Evolutionary conservation across 64 coral and sea anemone species (phyloP), one percentile per base, ranked within the genome.

Genomic region (Porites australiensis): DNA sequence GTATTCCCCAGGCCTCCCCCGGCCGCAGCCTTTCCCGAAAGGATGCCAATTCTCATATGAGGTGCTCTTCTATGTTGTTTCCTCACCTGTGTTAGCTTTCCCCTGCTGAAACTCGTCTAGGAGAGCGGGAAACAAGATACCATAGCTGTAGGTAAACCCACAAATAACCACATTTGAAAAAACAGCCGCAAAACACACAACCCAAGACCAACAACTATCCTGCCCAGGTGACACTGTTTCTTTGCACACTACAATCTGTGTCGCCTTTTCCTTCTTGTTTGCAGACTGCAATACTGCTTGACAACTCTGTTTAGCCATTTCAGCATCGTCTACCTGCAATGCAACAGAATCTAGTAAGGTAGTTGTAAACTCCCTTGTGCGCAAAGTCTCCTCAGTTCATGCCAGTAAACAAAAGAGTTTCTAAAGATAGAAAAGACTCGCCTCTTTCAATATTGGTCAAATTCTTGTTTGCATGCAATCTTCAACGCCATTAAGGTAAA

Each of bases 121-220:
- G 7, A 93, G 64, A 68, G 84, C 82, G 37, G 91, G 91, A 23
- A 93, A 87, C 7, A 93, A 58, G 19, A 93, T 79, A 0, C 91
- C 91, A 93, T 79, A 93, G 21, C 91, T 93, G 50, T 48, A 93
- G 13, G 91, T 86, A 14, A 93, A 70, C 13, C 91, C 91, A 58
- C 83, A 62, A 5, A 93, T 76, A 48, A 87, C 0, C 16, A 87
- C 65, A 65, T 93, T 93, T 53, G 91, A 64, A 50, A 87, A 12
- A 14, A 82, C 70, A 10, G 50, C 82, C 11, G 71, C 62, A 37
- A 93, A 87, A 71, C 91, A 93, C 3, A 93, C 73, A 0, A 93
- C 8, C 91, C 91, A 93, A 9, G 91, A 93, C 91, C 91, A 87
- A 21, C 72, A 58, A 47, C 77, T 77, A 61, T 93, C 91, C 13